Conservation (phyloP, 2,888 invertebrate species). For the Galerucella calmariensis region DNA sequence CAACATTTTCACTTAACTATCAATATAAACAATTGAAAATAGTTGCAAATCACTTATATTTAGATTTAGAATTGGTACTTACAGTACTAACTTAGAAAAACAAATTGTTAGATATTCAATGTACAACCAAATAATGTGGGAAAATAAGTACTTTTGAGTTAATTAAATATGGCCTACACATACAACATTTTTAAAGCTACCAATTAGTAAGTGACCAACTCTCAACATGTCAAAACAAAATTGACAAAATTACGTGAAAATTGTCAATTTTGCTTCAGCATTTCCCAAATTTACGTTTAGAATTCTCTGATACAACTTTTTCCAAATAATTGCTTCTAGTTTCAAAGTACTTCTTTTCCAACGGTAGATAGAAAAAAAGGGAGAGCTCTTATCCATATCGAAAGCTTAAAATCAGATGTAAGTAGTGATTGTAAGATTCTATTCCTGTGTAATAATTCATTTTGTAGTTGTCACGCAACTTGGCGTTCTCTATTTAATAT, state of each 20-base stretch:
- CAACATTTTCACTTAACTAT: constrained; percentile 22
- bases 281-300: too few relatives aligned
- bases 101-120: constrained; percentile 40
- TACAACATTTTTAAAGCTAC: too few relatives aligned
- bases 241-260: too few relatives aligned
- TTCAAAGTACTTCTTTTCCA: constrained; percentile 22
- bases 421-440: constrained; percentile 26
- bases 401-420: constrained; percentile 32
- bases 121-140: constrained; percentile 18
- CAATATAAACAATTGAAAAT: constrained; percentile 43
- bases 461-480: constrained; percentile 61
- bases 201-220: too few relatives aligned
- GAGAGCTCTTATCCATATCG: constrained; percentile 20
- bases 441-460: constrained; percentile 61
- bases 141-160: constrained; percentile 11
- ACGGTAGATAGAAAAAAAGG: constrained; percentile 8
- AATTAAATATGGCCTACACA: background rate
- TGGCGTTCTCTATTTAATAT: constrained; percentile 62
- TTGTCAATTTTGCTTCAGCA: too few relatives aligned
- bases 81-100: constrained; percentile 54
- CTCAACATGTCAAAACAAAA: too few relatives aligned
- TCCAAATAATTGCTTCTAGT: too few relatives aligned
- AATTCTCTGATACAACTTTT: too few relatives aligned
- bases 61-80: constrained; percentile 22
- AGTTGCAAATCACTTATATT: constrained; percentile 36